Conservation (phyloP, 2,113 vertebrate species). For the Spea bombifrons region DNA sequence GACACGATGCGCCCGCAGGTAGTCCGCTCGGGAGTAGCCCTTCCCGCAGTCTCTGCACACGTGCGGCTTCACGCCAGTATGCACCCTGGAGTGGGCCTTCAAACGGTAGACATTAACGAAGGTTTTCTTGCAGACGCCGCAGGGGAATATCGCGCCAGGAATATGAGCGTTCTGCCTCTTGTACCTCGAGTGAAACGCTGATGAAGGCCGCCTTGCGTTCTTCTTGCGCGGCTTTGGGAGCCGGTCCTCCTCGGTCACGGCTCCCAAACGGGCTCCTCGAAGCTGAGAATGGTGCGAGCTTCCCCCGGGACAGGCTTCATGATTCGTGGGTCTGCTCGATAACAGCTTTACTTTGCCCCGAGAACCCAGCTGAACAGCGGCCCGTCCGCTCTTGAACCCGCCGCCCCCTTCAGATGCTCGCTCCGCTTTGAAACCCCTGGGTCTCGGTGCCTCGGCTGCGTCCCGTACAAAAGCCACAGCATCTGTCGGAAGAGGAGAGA, state of each 20-base stretch:
- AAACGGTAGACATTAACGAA: conserved; percentile 10
- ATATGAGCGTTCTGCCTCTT: neutral
- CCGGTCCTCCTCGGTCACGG: too few species aligned
- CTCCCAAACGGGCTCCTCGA: neutral
- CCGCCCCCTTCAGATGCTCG: neutral
- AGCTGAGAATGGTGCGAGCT: neutral
- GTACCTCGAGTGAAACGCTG: neutral
- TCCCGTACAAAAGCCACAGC: neutral
- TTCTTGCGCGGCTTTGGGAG: neutral
- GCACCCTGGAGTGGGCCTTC: conserved; percentile 6
- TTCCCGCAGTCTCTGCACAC: conserved; percentile 34
- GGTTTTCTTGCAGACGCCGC: conserved; percentile 23
- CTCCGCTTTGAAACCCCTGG: neutral
- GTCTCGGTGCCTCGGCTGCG: neutral
- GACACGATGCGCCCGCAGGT: conserved; percentile 18
- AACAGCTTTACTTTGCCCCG: neutral
- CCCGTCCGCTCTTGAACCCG: neutral
- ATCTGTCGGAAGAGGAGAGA: neutral
- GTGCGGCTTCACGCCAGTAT: conserved; percentile 15
- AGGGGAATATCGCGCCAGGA: neutral
- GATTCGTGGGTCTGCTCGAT: neutral
- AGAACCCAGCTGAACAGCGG: neutral
- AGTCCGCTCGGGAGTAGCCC: conserved; percentile 24
- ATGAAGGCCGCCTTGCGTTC: neutral
- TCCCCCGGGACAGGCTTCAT: neutral